Conservation (phyloP, 2,797 vertebrate genomes). For the Nannoperca obscura region DNA sequence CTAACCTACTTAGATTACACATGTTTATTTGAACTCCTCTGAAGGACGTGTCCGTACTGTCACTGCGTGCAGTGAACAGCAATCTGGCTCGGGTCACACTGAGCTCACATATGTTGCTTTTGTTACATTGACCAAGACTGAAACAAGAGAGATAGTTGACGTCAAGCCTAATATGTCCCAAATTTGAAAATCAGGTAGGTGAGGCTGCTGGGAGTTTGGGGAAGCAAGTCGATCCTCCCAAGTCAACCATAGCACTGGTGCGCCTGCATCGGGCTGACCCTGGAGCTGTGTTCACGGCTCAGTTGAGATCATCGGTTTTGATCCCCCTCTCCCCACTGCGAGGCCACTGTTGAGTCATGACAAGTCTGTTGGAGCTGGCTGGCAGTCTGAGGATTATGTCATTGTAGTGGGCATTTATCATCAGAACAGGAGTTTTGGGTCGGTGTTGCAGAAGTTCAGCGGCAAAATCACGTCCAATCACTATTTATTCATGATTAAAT, state of each 20-base stretch:
- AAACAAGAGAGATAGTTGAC: neutral
- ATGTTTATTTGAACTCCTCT: conserved; percentile 33
- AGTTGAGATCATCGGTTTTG: conserved; percentile 36
- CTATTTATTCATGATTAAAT: neutral
- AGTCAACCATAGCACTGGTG: conserved; percentile 11
- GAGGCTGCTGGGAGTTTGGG: conserved; percentile 11
- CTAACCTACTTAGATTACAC: conserved; percentile 54
- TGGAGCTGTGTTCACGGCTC: conserved; percentile 7
- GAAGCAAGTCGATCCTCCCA: neutral
- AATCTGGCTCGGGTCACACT: neutral
- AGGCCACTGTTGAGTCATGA: conserved; percentile 66
- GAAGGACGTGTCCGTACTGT: conserved; percentile 16
- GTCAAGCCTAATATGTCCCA: conserved; percentile 7
- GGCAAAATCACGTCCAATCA: neutral
- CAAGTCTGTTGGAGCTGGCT: conserved; percentile 61
- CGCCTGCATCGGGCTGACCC: conserved; percentile 29
- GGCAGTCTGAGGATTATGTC: conserved; percentile 64
- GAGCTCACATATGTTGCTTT: neutral
- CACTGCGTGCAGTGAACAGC: neutral
- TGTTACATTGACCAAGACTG: neutral
- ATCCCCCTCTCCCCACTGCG: neutral
- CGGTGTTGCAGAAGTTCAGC: neutral
- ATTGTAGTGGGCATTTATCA: conserved; percentile 45
- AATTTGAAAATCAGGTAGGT: neutral
- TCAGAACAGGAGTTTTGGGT: conserved; percentile 10